Evolutionary conservation across 2,797 vertebrate species (phyloP).

Genomic region (Siniperca scherzeri): DNA sequence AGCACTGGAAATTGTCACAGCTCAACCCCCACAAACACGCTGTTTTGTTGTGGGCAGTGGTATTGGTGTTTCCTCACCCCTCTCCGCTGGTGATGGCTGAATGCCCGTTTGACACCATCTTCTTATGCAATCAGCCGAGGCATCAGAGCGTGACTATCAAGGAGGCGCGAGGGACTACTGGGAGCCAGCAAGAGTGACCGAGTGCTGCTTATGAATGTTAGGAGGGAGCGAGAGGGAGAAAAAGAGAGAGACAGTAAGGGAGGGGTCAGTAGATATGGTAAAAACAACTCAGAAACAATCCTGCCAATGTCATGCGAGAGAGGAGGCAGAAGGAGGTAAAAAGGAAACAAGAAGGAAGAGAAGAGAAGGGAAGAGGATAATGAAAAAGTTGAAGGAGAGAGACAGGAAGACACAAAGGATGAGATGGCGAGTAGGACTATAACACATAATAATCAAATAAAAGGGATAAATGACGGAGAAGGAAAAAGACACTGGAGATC

Average conservation of each 20-base stretch:
- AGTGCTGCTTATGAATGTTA: conserved; percentile 13
- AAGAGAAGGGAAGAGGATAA: neutral
- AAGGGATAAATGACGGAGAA: neutral
- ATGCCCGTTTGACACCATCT: conserved; percentile 57
- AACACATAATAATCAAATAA: conserved; percentile 10
- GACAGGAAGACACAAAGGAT: neutral
- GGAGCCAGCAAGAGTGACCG: conserved; percentile 35
- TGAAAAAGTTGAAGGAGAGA: neutral
- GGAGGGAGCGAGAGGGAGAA: neutral
- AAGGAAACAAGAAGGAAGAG: neutral
- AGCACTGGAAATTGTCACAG: neutral
- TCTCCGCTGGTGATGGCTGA: conserved; percentile 41
- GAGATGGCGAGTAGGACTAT: neutral
- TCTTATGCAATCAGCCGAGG: conserved; percentile 71
- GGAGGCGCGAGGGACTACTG: conserved; percentile 35
- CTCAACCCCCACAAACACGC: neutral
- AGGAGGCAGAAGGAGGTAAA: neutral
- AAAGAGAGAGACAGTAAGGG: neutral
- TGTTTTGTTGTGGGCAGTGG: conserved; percentile 15
- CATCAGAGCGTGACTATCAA: conserved; percentile 52
- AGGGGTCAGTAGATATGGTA: conserved; percentile 4
- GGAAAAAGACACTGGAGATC: neutral
- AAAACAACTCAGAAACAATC: conserved; percentile 32
- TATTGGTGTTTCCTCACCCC: conserved; percentile 46
- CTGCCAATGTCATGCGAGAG: conserved; percentile 13